Evolutionary conservation across 2,888 invertebrate genomes (phyloP).

Genomic region (Dorcus hopei): DNA sequence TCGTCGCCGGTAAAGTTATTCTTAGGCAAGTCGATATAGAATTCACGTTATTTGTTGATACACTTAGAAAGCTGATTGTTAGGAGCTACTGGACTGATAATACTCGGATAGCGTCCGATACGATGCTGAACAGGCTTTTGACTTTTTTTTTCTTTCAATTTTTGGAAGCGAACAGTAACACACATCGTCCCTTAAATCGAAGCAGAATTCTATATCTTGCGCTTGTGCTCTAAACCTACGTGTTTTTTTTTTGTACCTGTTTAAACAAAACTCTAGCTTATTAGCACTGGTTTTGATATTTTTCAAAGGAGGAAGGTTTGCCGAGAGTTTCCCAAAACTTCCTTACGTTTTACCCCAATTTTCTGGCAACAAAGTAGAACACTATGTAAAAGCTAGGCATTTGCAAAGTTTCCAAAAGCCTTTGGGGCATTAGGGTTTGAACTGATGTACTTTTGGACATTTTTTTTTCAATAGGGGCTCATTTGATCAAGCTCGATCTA

Average conservation of each 20-base stretch:
- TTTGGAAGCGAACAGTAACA: conserved; percentile 4
- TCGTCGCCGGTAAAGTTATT: conserved; percentile 1
- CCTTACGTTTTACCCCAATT: no score
- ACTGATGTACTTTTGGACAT: no score
- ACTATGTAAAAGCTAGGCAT: no score
- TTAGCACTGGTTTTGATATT: no score
- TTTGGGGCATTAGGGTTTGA: no score
- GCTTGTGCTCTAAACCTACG: conserved; percentile 3
- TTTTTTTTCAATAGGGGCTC: no score
- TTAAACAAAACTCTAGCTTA: background rate
- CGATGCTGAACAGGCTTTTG: conserved; percentile 8
- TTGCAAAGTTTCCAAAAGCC: no score
- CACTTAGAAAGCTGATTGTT: conserved; percentile 6
- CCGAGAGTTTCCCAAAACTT: no score
- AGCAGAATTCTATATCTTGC: conserved; percentile 17
- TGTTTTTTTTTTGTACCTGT: background rate
- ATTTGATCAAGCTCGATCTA: no score
- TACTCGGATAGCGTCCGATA: conserved; percentile 3
- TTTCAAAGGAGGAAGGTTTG: no score
- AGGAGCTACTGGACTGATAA: conserved; percentile 10
- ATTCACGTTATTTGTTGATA: conserved; percentile 12
- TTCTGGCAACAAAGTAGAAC: no score
- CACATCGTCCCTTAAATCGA: conserved; percentile 1
- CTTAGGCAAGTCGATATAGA: conserved; percentile 17
- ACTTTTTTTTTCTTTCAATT: background rate